Evolutionary conservation across 92 coral and sea anemone genomes (phyloP), one percentile per base, ranked within the genome.

Genomic region (Phenganax marumi): DNA sequence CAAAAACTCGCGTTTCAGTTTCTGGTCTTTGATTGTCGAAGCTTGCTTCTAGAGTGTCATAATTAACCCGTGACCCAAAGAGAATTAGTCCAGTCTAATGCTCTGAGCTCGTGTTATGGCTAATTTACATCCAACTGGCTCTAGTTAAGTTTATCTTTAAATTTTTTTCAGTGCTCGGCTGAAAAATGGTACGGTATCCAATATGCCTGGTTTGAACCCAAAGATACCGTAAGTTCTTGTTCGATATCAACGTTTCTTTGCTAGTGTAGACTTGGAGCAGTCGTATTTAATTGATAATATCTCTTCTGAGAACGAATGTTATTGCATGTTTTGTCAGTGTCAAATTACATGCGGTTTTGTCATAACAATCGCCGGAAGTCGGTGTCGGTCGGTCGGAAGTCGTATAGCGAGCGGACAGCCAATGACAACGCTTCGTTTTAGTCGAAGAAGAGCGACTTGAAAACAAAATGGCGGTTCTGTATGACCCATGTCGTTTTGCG

Each of bases 191-290:
- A 92, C 81, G 70, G 83, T 52, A 85, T 85, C 21, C 86, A 87
- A 13, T 87, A 73, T 72, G 97, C 97, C 5, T 92, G 97, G 97
- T 78, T 85, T 55, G 93, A 92, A 61, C 93, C 97, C 17, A 83
- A 81, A 71, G 88, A 89, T 24, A 75, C 91, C 80, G 97, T 91
- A 70, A 18, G 87, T 51, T 33, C 12, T 4, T 25, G 14, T 25
- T 17, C 65, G 13, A 55, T 3, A 3, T 55, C 2, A 3, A 12
- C 61, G 2, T n/a, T 55, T 55, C 18, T 12, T 55, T 55, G 61
- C 3, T 12, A n/a, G 61, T n/a, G 61, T 12, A 55, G 18, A n/a
- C n/a, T n/a, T n/a, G n/a, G n/a, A n/a, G n/a, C n/a, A n/a, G n/a
- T n/a, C n/a, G n/a, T n/a, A n/a, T n/a, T n/a, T 12, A n/a, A 8